These are phyloP conservation scores for Carassius carassius DNA, from an alignment of 2,113 vertebrate species.

Conservation along the genomic window DNA sequence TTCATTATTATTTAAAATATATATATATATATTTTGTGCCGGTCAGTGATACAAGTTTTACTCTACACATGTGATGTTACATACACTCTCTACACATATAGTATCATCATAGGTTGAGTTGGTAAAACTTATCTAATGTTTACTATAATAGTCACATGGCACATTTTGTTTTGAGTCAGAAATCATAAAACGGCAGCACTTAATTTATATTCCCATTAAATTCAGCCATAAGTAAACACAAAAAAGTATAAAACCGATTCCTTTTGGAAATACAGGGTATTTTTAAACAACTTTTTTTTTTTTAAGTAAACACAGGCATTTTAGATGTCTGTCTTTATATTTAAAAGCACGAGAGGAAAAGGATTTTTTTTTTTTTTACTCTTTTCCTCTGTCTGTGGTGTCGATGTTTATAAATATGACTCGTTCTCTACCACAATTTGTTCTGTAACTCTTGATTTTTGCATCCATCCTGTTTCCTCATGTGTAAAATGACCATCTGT, in stretches of 20 bases:
- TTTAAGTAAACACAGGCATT: constrained; percentile 61
- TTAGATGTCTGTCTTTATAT: constrained; percentile 63
- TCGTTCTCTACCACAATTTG: constrained; percentile 63
- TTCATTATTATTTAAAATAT: too few species aligned
- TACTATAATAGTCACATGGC: neutral
- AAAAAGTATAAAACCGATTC: neutral
- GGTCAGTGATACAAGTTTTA: neutral
- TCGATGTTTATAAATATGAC: constrained; percentile 72
- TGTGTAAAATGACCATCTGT: constrained; percentile 67
- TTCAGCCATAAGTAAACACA: neutral
- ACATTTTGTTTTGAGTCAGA: neutral
- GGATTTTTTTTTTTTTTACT: constrained; percentile 56
- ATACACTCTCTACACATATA: neutral
- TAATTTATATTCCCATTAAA: neutral
- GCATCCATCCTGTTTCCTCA: constrained; percentile 58
- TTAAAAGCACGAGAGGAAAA: constrained; percentile 64
- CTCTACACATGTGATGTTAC: neutral
- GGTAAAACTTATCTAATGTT: too few species aligned
- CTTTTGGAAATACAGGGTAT: neutral
- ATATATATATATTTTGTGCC: too few species aligned
- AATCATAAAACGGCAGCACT: neutral
- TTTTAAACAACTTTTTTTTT: too few species aligned
- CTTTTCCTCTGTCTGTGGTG: constrained; percentile 50
- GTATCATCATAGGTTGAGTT: neutral
- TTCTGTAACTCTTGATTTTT: constrained; percentile 66